These are phyloP conservation scores for Echinops telfairi DNA, from an alignment of 2,113 vertebrate genomes.

Conservation along the genomic window DNA sequence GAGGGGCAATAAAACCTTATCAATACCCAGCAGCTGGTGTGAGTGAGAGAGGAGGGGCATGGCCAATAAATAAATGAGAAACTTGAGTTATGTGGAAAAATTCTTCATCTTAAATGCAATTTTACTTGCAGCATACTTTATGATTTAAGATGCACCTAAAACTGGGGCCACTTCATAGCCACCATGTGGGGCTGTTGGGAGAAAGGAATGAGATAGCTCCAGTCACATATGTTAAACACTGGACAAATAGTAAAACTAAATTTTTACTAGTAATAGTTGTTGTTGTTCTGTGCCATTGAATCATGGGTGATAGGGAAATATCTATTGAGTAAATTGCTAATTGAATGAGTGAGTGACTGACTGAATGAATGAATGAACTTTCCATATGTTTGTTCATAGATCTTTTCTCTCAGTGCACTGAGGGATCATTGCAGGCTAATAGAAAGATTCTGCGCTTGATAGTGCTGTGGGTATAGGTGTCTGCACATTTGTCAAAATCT, in stretches of 20 bases:
- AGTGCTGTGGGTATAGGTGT: not conserved
- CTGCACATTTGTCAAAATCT: not conserved
- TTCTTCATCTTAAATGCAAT: not conserved
- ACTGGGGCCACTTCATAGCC: not conserved
- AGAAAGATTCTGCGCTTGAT: not conserved
- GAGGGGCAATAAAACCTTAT: slow-evolving; percentile 19
- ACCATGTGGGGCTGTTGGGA: not conserved
- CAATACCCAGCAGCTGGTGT: not conserved
- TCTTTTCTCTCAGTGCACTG: not conserved
- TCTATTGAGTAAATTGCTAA: slow-evolving; percentile 20
- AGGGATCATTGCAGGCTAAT: not conserved
- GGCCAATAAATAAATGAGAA: slow-evolving; percentile 28
- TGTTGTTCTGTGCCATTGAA: not conserved
- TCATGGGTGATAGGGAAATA: not conserved
- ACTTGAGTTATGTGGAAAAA: not conserved
- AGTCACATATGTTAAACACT: not conserved
- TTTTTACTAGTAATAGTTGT: not conserved
- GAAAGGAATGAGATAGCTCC: not conserved
- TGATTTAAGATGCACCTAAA: slow-evolving; percentile 20
- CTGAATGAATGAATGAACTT: slow-evolving; percentile 32
- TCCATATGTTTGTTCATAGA: slow-evolving; percentile 1
- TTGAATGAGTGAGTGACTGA: not conserved
- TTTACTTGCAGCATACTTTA: slow-evolving; percentile 1
- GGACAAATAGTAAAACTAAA: not conserved
- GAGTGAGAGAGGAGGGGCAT: not conserved